Percentiles rank a stretch among this genome's conserved stretches.
phyloP scores from a whole-genome alignment of 1,140 invertebrate species.

The Megalopta genalis region DNA sequence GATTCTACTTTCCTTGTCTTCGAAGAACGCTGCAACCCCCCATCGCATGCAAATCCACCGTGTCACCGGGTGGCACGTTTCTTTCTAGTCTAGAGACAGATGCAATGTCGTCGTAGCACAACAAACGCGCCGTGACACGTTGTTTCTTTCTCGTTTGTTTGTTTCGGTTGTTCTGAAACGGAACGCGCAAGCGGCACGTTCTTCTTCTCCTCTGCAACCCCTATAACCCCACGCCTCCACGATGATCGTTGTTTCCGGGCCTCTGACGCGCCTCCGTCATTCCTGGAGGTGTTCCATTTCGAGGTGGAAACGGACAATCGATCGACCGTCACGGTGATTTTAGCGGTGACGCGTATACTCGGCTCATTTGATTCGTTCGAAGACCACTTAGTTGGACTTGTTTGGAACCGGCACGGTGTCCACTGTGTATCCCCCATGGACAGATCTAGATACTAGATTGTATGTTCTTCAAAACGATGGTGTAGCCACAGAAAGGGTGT shows the following conservation, averaged over 20 bases:
- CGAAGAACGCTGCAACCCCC: constrained; percentile 18
- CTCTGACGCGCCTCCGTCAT: neutral
- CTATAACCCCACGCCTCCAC: neutral
- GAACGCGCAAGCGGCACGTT: constrained; percentile 28
- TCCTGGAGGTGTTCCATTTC: neutral
- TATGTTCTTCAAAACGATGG: too few species aligned
- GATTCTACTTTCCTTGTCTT: constrained; percentile 21
- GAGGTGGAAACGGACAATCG: neutral
- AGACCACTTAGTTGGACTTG: neutral
- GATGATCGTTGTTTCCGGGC: neutral
- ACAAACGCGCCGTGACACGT: constrained; percentile 41
- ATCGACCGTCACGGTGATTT: neutral
- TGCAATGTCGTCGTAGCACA: constrained; percentile 62
- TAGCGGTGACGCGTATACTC: neutral
- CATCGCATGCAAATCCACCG: constrained; percentile 49
- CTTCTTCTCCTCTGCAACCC: neutral
- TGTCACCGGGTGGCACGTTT: constrained; percentile 54
- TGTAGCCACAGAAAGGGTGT: too few species aligned
- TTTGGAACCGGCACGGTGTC: too few species aligned
- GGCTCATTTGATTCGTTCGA: constrained; percentile 3
- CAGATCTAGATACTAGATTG: too few species aligned
- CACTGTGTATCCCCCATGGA: too few species aligned
- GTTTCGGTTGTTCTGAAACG: constrained; percentile 13
- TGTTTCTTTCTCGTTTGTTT: constrained; percentile 52
- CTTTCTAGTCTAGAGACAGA: constrained; percentile 76